These are phyloP conservation scores for Nineta flava DNA, from an alignment of 2,888 invertebrate species.

Conservation along the genomic window DNA sequence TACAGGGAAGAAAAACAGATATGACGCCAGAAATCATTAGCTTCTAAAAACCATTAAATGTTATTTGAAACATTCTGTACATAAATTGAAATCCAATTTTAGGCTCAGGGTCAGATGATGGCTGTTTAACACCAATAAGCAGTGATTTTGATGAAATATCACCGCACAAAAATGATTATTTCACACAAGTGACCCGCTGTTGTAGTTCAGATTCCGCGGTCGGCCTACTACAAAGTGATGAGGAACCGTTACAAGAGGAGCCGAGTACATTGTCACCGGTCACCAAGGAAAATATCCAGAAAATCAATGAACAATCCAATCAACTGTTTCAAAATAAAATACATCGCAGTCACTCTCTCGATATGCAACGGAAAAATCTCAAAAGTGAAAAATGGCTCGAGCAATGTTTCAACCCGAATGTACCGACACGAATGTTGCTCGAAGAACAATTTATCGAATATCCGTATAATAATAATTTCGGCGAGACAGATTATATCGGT, in stretches of 20 bases:
- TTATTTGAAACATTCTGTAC: too few species aligned
- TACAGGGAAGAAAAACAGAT: too few species aligned
- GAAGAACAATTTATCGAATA: slow-evolving; percentile 38
- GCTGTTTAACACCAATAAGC: slow-evolving; percentile 20
- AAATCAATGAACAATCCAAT: background rate
- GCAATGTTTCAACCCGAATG: slow-evolving; percentile 15
- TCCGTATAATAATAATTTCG: slow-evolving; percentile 29
- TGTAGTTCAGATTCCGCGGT: slow-evolving; percentile 36
- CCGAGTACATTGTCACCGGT: background rate
- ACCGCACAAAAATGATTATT: too few species aligned
- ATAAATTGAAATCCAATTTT: too few species aligned
- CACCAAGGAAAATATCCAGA: background rate
- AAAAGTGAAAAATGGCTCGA: slow-evolving; percentile 6
- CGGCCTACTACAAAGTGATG: slow-evolving; percentile 29
- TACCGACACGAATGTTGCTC: slow-evolving; percentile 32
- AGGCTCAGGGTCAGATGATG: slow-evolving; percentile 9
- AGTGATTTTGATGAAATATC: too few species aligned
- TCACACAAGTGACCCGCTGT: slow-evolving; percentile 24
- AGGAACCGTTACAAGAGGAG: slow-evolving; percentile 19
- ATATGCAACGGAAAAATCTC: slow-evolving; percentile 3
- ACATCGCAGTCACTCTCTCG: background rate
- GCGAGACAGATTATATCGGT: slow-evolving; percentile 22
- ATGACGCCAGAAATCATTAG: too few species aligned
- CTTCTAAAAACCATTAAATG: too few species aligned
- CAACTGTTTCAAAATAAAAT: background rate